Base-by-base conservation (phyloP, 53 echinoderm and acorn worm genomes). In the Actinopyga echinites region DNA sequence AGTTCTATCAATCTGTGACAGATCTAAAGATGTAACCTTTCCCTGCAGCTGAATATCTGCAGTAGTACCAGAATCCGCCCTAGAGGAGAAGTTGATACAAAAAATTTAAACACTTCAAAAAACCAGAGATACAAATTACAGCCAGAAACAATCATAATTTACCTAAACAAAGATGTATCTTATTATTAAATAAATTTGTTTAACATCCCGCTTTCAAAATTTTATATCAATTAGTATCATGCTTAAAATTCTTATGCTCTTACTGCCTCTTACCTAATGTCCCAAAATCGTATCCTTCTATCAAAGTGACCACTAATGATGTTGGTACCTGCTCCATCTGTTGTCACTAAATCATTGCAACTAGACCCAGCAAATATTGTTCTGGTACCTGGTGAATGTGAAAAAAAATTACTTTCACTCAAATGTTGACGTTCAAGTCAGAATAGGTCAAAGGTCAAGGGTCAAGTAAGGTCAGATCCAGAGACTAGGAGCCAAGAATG, bases 261-360 rank as follows among this genome's bases (percentile, higher is more conserved):
- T 17, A 49, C 49, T 49, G 13, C 28, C 35, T 34, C 58, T 69
- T 24, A 96, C 96, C 96, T 93, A 26, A 86, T 93, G 79, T 96
- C 96, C 96, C 96, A 96, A 86, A 93, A 96, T 35, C 96, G 88
- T 65, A 96, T 93, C 67, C 89, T 93, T 73, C 80, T 96, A 75
- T 96, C 96, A 36, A 93, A 92, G 56, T 96, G 96, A 56, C 93
- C 96, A 44, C 96, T 96, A 87, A 96, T 96, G 45, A 96, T 93
- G 61, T 91, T 96, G 2, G 93, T 89, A 24, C 93, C 96, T 5
- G 93, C 88, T 10, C 91, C 90, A 56, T 96, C 96, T 33, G 93
- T 96, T 40, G 96, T 96, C 33, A 96, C 93, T n/a, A 96, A 87
- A 69, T 96, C 96, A 67, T 96, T 93, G 80, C 96, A 96, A 80